Conservation (phyloP, 2,888 invertebrate genomes). For the Harmothoe impar region DNA sequence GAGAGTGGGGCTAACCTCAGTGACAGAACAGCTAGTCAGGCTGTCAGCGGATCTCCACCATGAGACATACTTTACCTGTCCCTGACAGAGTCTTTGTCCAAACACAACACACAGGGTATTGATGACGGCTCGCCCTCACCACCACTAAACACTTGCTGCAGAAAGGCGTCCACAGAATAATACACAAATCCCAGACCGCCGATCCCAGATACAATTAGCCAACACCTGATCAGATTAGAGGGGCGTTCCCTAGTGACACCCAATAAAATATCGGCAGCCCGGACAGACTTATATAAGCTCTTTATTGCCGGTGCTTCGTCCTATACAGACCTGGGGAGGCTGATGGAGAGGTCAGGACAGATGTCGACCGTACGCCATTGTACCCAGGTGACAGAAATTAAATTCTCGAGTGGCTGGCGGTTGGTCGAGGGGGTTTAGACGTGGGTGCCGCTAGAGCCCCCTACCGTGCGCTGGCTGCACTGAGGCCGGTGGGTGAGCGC, state of each 20-base stretch:
- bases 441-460: conserved; percentile 45
- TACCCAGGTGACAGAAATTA: conserved; percentile 60
- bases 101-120: neutral
- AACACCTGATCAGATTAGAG: conserved; percentile 43
- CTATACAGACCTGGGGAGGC: neutral
- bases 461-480: conserved; percentile 31
- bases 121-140: neutral
- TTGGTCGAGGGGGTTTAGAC: conserved; percentile 59
- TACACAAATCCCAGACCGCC: neutral
- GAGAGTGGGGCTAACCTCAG: too few species aligned
- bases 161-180: neutral
- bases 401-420: conserved; percentile 61
- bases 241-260: conserved; percentile 37
- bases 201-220: conserved; percentile 40
- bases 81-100: neutral
- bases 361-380: conserved; percentile 59
- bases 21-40: too few species aligned
- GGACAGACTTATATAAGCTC: conserved; percentile 34
- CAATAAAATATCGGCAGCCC: neutral
- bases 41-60: too few species aligned
- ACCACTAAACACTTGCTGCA: conserved; percentile 10
- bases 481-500: neutral
- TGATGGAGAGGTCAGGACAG: conserved; percentile 53
- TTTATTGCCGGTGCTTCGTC: neutral
- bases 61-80: too few species aligned